These are phyloP conservation scores for Strix occidentalis DNA, from an alignment of 2,797 vertebrate genomes.

Conservation along the genomic window DNA sequence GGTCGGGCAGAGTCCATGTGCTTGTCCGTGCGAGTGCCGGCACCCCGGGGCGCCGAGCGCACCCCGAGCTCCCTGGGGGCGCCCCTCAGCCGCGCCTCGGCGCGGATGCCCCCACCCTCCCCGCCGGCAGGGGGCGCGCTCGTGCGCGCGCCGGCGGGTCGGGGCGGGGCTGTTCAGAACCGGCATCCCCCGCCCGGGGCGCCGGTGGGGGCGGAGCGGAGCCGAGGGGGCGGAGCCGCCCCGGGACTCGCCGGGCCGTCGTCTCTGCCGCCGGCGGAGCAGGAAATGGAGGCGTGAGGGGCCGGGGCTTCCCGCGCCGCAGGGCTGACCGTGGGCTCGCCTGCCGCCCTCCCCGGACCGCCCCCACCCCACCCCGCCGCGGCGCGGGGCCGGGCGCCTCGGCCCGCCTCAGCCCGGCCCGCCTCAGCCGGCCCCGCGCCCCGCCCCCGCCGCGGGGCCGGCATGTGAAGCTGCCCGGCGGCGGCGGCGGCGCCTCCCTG, in stretches of 20 bases:
- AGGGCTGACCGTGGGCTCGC: background rate
- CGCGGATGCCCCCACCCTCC: background rate
- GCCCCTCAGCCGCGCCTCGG: too few species aligned
- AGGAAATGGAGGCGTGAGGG: conserved; percentile 13
- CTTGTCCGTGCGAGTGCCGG: background rate
- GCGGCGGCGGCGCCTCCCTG: background rate
- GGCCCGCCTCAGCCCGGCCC: background rate
- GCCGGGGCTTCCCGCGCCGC: background rate
- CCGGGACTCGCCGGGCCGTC: background rate
- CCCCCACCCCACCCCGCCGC: background rate
- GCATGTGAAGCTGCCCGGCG: background rate
- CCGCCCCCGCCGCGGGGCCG: background rate
- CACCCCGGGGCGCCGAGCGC: background rate
- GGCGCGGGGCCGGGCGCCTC: too few species aligned
- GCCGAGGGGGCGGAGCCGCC: background rate
- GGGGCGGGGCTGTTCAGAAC: background rate
- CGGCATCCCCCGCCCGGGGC: background rate
- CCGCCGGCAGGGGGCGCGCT: background rate
- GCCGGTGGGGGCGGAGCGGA: background rate
- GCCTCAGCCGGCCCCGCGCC: background rate
- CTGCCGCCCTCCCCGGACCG: background rate
- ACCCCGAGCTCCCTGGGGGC: background rate
- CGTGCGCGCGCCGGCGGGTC: background rate
- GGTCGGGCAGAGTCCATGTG: too few species aligned
- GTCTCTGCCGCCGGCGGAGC: background rate